These are phyloP conservation scores for Planiliza haematocheilus DNA, from an alignment of 2,113 vertebrate genomes.

Conservation along the genomic window DNA sequence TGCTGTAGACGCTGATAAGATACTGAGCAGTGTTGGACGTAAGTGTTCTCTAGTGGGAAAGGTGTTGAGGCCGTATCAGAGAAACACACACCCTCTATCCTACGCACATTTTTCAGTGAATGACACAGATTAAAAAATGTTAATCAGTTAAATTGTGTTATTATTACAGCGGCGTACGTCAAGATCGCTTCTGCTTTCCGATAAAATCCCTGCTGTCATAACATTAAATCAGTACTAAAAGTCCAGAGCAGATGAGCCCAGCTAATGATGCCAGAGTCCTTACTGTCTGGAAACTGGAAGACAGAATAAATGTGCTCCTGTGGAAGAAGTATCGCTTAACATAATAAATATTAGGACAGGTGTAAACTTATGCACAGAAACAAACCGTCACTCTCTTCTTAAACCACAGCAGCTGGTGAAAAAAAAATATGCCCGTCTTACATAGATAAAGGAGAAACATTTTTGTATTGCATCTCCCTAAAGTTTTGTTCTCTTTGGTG, in stretches of 20 bases:
- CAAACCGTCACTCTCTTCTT: too few relatives aligned
- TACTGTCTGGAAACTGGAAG: not conserved
- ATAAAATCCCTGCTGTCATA: not conserved
- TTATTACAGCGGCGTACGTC: not conserved
- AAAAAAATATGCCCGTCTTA: too few relatives aligned
- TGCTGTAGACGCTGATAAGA: conserved; percentile 1
- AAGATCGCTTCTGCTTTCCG: not conserved
- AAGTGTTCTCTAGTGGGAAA: too few relatives aligned
- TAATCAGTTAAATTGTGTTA: not conserved
- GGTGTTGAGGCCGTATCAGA: too few relatives aligned
- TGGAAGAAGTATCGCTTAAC: not conserved
- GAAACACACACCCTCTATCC: not conserved
- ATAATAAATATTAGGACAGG: too few relatives aligned
- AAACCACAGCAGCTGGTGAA: too few relatives aligned
- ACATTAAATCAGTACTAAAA: not conserved
- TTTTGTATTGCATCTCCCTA: too few relatives aligned
- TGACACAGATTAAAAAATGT: not conserved
- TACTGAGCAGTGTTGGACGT: not conserved
- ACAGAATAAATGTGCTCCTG: not conserved
- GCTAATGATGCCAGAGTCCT: not conserved
- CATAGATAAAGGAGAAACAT: too few relatives aligned
- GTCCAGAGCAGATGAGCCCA: not conserved
- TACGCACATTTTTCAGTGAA: not conserved
- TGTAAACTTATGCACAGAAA: too few relatives aligned
- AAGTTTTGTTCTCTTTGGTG: too few relatives aligned